Base-by-base conservation (phyloP, 2,888 invertebrate species). In the Cheilosia impressa region DNA sequence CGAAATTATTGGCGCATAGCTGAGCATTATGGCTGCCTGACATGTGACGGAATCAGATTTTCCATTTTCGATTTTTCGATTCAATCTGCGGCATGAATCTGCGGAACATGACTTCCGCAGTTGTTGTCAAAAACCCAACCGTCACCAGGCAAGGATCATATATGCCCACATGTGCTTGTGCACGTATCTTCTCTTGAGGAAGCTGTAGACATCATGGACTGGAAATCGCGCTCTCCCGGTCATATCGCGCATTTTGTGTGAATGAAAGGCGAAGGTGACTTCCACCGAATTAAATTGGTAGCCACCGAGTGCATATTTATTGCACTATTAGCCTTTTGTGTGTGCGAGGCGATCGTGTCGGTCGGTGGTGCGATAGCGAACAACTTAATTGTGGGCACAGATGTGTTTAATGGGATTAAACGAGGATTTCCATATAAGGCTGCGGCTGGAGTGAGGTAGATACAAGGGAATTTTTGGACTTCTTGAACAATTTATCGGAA, bases 81-180 rank as follows among this genome's bases (percentile, higher is more conserved):
- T 85, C 85, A 85, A 85, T 85, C 85, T 85, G 55, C 76, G 81
- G 81, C 85, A 85, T 85, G 85, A 85, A 85, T 85, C 85, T 85
- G 66, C 13, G 27, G 68, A 81, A 85, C 85, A 85, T 85, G 85
- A 85, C 85, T 85, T 85, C 85, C 85, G 85, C 71, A 81, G 85
- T 85, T 85, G 85, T 85, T 81, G 31, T 31, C 31, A 31, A 31
- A 31, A 85, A 85, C 81, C 73, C 77, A 77, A 63, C 66, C 45
- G 72, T 76, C 85, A 43, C 19, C 60, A 17, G 58, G 65, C 53
- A 53, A 43, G 69, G 34, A 31, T 38, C 41, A 43, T 10, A 10
- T 24, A 62, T 55, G 34, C 22, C n/a, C 13, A 50, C 22, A 10
- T 13, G 22, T 9, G 15, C 22, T n/a, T n/a, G 34, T 10, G 2